Conservation (phyloP, 2,113 vertebrate genomes). For the Crocuta crocuta region DNA sequence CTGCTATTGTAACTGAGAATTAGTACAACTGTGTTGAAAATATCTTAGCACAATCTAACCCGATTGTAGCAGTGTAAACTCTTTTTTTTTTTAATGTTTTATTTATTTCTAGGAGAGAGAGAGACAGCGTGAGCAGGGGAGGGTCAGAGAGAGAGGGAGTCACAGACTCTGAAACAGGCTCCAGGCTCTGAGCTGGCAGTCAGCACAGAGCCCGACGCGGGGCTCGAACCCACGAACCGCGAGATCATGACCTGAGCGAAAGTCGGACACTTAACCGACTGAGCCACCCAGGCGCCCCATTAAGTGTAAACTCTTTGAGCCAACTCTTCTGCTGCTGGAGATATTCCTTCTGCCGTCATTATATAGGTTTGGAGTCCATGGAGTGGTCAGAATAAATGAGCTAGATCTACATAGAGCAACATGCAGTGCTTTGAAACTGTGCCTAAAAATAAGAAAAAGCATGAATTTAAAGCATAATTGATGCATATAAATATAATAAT, state of each 20-base stretch:
- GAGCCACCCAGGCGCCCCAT: no score
- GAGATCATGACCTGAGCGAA: no score
- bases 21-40: background rate
- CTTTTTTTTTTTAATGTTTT: no score
- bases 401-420: background rate
- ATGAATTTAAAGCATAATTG: background rate
- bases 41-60: background rate
- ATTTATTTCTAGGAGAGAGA: no score
- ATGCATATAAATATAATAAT: background rate
- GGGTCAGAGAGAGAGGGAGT: no score
- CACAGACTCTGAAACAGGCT: no score
- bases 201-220: no score
- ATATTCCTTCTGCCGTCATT: background rate
- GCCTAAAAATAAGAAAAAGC: background rate
- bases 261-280: no score
- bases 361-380: background rate
- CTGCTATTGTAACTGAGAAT: background rate
- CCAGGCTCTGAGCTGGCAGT: no score
- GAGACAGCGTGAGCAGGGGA: no score
- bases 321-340: background rate
- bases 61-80: no score
- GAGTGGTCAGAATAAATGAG: background rate
- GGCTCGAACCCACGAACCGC: no score
- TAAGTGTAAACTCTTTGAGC: accelerated
- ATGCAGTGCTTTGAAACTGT: background rate